Conservation (phyloP, 2,888 invertebrate species). For the Aphodius granarius region DNA sequence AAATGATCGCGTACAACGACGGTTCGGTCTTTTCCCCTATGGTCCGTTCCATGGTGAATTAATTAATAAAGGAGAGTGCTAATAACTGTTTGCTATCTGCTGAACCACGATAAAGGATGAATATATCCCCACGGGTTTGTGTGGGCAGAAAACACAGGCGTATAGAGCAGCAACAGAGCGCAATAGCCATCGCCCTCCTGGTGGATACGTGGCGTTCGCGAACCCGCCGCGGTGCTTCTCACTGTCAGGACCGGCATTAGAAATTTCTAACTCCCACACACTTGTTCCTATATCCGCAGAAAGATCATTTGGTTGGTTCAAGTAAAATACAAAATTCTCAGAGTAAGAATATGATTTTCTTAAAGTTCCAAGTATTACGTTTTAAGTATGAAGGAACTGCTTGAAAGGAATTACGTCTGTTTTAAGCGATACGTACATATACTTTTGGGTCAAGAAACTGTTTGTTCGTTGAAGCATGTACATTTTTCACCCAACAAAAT, state of each 20-base stretch:
- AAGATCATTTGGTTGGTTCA: neutral
- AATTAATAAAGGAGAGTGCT: constrained; percentile 29
- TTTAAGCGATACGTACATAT: no score
- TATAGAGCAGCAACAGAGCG: constrained; percentile 28
- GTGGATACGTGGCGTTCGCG: neutral
- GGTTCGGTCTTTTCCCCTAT: constrained; percentile 22
- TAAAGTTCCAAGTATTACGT: no score
- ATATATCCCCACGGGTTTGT: constrained; percentile 28
- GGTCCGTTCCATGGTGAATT: constrained; percentile 20
- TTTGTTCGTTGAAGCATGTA: no score
- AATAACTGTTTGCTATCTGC: constrained; percentile 27
- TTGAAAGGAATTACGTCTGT: no score
- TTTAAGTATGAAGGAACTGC: no score
- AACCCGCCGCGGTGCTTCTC: neutral
- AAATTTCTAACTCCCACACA: no score
- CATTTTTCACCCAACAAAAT: no score
- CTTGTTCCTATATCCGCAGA: no score
- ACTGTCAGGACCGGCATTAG: neutral
- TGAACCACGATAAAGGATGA: constrained; percentile 27
- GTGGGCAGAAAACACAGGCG: constrained; percentile 30
- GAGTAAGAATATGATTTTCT: no score
- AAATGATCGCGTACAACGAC: constrained; percentile 11
- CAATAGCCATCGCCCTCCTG: constrained; percentile 30
- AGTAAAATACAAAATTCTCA: no score
- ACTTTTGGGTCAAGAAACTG: no score